phyloP scores from a whole-genome alignment of 2,113 vertebrate species.

The Tragelaphus strepsiceros region DNA sequence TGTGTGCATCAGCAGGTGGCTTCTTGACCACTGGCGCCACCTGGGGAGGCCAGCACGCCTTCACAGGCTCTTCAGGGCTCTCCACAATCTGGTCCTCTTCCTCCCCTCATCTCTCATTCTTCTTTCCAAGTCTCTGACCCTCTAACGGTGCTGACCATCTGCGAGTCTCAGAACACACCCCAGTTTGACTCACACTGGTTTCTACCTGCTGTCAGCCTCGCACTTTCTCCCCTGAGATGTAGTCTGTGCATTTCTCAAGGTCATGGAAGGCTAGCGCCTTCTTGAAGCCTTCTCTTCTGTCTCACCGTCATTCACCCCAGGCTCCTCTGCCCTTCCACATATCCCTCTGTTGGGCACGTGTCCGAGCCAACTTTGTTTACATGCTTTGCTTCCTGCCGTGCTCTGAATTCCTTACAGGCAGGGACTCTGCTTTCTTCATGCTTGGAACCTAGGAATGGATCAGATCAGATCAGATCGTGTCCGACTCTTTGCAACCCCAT shows the following conservation, averaged over 20 bases:
- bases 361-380: neutral
- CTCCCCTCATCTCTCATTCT: neutral
- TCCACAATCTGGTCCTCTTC: neutral
- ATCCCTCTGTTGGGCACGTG: neutral
- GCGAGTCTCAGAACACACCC: neutral
- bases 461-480: too few relatives aligned
- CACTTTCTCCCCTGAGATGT: neutral
- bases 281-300: neutral
- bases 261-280: neutral
- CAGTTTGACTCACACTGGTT: neutral
- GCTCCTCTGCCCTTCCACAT: neutral
- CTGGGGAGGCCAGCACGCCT: neutral
- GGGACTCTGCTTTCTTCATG: neutral
- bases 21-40: rapidly evolving
- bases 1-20: neutral
- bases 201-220: neutral
- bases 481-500: too few relatives aligned
- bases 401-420: neutral
- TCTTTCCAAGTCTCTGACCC: too few relatives aligned
- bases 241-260: neutral
- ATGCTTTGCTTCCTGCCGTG: neutral
- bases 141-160: neutral
- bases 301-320: neutral
- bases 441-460: neutral
- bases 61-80: neutral